A percentile compares a stretch with the other conserved stretches of the same genome.
These are phyloP conservation scores for Acanthurus leucopareius DNA, from an alignment of 2,797 vertebrate genomes.

Conservation along the genomic window DNA sequence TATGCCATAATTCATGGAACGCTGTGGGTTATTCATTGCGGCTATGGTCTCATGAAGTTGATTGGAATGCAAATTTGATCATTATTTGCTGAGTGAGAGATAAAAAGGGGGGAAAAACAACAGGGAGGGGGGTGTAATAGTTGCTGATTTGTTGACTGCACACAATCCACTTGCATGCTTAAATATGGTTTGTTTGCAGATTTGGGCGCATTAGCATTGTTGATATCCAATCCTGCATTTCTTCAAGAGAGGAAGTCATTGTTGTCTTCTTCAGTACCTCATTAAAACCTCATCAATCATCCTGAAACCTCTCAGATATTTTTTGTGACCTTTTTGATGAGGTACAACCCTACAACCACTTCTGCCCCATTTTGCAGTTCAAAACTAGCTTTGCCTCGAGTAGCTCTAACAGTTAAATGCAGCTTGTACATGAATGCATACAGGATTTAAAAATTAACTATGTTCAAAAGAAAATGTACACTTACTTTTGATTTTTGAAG, in stretches of 20 bases:
- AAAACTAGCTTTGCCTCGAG: too few species aligned
- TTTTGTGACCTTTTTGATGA: background rate
- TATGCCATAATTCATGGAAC: slow-evolving; percentile 55
- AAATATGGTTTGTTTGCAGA: slow-evolving; percentile 8
- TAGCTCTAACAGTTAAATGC: too few species aligned
- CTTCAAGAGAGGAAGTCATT: background rate
- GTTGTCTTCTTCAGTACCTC: background rate
- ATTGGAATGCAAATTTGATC: slow-evolving; percentile 56
- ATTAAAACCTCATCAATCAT: background rate
- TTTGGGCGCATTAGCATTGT: slow-evolving; percentile 8
- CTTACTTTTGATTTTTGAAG: too few species aligned
- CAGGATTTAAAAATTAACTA: too few species aligned
- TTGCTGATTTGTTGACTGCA: slow-evolving; percentile 34
- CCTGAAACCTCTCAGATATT: background rate
- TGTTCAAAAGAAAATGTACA: too few species aligned
- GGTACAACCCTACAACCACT: too few species aligned
- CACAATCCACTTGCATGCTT: slow-evolving; percentile 10
- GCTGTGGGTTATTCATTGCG: slow-evolving; percentile 58
- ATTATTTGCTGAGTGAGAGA: slow-evolving; percentile 41
- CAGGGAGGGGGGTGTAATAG: background rate
- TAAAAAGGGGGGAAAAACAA: background rate
- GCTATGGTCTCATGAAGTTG: slow-evolving; percentile 30
- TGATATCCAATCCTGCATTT: background rate
- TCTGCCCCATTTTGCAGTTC: too few species aligned
- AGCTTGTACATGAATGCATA: too few species aligned